Base-by-base conservation (phyloP, 2,113 vertebrate species). In the Carassius gibelio region DNA sequence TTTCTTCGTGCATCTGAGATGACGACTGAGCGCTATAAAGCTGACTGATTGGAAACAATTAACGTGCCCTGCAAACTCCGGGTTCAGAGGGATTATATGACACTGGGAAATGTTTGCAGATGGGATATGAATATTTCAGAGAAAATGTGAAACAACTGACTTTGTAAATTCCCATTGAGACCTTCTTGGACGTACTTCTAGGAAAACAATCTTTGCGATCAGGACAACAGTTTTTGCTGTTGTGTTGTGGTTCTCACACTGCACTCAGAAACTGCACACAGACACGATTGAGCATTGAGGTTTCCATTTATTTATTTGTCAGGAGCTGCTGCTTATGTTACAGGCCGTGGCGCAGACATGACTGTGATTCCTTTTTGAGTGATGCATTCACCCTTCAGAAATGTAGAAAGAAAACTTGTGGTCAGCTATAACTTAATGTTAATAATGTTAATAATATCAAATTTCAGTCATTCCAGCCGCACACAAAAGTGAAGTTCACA, bases 251-350 rank as follows among this genome's bases (percentile, higher is more conserved):
- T 62, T 59, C 45, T 75, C 42, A 3, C 23, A 75, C 72, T 75
- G 45, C 2, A 23, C 2, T 8, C 5, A 3, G 64, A 81, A 85
- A 59, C 26, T 62, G 75, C 79, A 82, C 6, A 23, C 77, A 82
- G 82, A 36, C 61, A 48, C 4, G n/a, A 30, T 72, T 68, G 50
- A 5, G 52, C 88, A 75, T 57, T 68, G 84, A 62, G 86, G 36
- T 78, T 75, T 68, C 38, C 62, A 84, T 88, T 84, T 85, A 84
- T 88, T 75, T 69, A 83, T 85, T 83, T 74, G 61, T 80, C 68
- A 84, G 34, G 59, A 69, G 68, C 71, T 71, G 11, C 69, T 57
- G 57, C 82, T 88, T 68, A 50, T 7, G 6, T 66, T 34, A 59
- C 50, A 26, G 50, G 55, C 52, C 0, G 45, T 45, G 50, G 26